Conservation (phyloP, 2,888 invertebrate species). For the Brachylomia viminalis region DNA sequence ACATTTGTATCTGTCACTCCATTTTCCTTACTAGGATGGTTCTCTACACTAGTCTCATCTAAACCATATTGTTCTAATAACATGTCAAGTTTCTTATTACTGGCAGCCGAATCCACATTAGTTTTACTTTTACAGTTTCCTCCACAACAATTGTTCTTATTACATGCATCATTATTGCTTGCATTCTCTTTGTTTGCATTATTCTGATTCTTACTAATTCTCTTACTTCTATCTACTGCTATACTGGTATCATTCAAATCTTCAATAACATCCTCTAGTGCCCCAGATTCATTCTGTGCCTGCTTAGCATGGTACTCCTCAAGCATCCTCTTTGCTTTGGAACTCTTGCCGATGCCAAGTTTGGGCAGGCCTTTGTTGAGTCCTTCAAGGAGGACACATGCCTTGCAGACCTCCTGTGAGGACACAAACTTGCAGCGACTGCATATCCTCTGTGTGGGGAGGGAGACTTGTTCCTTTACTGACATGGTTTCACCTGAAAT, state of each 20-base stretch:
- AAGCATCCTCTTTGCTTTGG: conserved; percentile 93
- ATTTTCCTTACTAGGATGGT: conserved; percentile 44
- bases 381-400: conserved; percentile 98
- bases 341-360: conserved; percentile 97
- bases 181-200: conserved; percentile 43
- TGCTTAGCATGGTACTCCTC: conserved; percentile 87
- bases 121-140: conserved; percentile 69
- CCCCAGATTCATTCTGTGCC: conserved; percentile 53
- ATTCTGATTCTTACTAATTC: conserved; percentile 67
- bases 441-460: conserved; percentile 95
- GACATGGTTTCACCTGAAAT: conserved; percentile 95
- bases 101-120: conserved; percentile 55
- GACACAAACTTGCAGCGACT: conserved; percentile 96
- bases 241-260: conserved; percentile 75
- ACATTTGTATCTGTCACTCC: conserved; percentile 42
- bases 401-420: conserved; percentile 98
- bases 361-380: conserved; percentile 97
- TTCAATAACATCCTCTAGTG: conserved; percentile 69
- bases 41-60: conserved; percentile 61
- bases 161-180: conserved; percentile 55
- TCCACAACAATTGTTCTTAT: conserved; percentile 71
- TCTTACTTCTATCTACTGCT: conserved; percentile 65
- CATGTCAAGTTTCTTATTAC: conserved; percentile 76
- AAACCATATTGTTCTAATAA: conserved; percentile 79
- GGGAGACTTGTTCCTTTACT: conserved; percentile 95